These are phyloP conservation scores for Drosophila colorata DNA, from an alignment of 2,888 invertebrate genomes.

Conservation along the genomic window DNA sequence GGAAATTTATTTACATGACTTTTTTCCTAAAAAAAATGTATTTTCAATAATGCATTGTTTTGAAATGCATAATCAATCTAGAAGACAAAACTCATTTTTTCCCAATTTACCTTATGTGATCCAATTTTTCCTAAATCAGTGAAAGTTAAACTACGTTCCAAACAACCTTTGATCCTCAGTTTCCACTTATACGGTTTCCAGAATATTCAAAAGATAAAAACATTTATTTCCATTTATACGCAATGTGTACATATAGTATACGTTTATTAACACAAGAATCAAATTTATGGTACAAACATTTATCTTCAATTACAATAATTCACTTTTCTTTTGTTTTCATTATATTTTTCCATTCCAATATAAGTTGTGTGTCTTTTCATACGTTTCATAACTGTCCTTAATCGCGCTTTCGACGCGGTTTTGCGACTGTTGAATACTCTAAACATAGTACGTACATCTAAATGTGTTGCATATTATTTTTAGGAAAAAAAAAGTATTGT, in stretches of 20 bases:
- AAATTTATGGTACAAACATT: slow-evolving; percentile 66
- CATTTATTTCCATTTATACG: not conserved
- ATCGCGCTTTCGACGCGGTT: not conserved
- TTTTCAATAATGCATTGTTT: too few relatives aligned
- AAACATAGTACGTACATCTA: slow-evolving; percentile 33
- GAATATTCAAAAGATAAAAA: too few relatives aligned
- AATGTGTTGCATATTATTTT: slow-evolving; percentile 9
- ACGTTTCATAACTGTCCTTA: slow-evolving; percentile 6
- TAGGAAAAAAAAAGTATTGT: slow-evolving; percentile 23
- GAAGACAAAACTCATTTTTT: too few relatives aligned
- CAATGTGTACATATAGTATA: slow-evolving; percentile 44
- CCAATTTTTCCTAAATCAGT: too few relatives aligned
- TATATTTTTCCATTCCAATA: slow-evolving; percentile 10
- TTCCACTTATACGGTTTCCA: too few relatives aligned
- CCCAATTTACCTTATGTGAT: too few relatives aligned
- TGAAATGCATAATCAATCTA: too few relatives aligned
- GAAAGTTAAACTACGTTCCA: too few relatives aligned
- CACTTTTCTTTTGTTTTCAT: slow-evolving; percentile 23
- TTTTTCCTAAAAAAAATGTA: too few relatives aligned
- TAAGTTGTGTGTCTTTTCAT: not conserved
- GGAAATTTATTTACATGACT: too few relatives aligned
- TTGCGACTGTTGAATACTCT: slow-evolving; percentile 49
- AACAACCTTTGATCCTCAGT: too few relatives aligned
- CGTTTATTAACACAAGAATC: slow-evolving; percentile 70
- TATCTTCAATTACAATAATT: slow-evolving; percentile 67